A percentile compares a stretch with the other conserved stretches of the same genome.
phyloP scores from a whole-genome alignment of 2,113 vertebrate species.

The Labeo rohita region DNA sequence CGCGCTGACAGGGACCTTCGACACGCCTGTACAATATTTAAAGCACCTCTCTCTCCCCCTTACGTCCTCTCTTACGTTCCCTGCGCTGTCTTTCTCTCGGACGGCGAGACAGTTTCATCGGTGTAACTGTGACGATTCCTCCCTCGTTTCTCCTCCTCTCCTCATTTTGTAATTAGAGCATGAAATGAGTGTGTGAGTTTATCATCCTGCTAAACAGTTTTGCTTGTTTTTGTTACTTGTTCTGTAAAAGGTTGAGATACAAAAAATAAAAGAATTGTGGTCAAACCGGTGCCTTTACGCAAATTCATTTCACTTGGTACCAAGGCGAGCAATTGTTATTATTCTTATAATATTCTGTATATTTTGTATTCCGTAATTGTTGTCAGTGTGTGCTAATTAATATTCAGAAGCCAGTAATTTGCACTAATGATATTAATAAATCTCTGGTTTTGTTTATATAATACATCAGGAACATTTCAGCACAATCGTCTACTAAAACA shows the following conservation, averaged over 20 bases:
- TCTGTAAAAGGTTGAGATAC: slow-evolving; percentile 70
- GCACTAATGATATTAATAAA: too few relatives aligned
- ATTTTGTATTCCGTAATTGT: too few relatives aligned
- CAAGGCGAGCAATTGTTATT: too few relatives aligned
- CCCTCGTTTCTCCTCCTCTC: background rate
- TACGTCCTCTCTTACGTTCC: too few relatives aligned
- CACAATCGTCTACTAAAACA: background rate
- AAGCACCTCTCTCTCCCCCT: background rate
- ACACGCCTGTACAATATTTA: background rate
- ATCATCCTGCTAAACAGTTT: slow-evolving; percentile 53
- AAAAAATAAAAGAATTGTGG: slow-evolving; percentile 66
- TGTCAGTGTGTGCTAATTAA: background rate
- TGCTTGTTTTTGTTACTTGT: slow-evolving; percentile 72
- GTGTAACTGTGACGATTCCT: too few relatives aligned
- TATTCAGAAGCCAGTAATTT: background rate
- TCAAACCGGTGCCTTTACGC: background rate
- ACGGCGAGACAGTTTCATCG: too few relatives aligned
- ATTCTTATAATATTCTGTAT: too few relatives aligned
- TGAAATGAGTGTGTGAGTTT: slow-evolving; percentile 61
- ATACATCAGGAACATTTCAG: background rate
- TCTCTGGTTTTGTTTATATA: background rate
- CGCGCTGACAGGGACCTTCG: slow-evolving; percentile 37
- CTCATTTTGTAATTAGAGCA: slow-evolving; percentile 68
- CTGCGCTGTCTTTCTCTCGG: background rate
- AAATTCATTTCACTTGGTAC: too few relatives aligned